Evolutionary conservation across 2,888 invertebrate genomes (phyloP).

Genomic region (Cryptocephalus primarius): DNA sequence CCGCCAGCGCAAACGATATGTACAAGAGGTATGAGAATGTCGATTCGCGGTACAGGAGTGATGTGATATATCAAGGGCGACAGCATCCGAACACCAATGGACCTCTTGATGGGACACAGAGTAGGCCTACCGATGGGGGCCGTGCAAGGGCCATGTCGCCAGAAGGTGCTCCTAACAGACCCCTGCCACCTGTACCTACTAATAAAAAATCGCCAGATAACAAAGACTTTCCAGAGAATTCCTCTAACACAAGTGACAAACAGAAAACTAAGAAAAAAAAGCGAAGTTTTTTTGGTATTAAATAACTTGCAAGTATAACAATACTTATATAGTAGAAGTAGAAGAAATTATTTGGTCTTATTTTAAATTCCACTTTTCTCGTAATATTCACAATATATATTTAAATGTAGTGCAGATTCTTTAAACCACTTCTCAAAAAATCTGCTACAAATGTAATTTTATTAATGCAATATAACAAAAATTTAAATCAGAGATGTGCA

Average conservation of each 20-base stretch:
- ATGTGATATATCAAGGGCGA: constrained; percentile 6
- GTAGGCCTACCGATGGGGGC: neutral
- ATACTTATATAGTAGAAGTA: too few species aligned
- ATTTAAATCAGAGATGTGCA: too few species aligned
- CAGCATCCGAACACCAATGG: constrained; percentile 1
- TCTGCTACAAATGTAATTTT: too few species aligned
- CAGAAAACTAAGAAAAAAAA: neutral
- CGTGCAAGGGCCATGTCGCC: constrained; percentile 1
- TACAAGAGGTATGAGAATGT: constrained; percentile 17
- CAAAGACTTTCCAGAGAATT: neutral
- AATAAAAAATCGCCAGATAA: constrained; percentile 11
- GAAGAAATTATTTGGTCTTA: too few species aligned
- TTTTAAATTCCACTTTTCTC: too few species aligned
- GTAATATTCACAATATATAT: too few species aligned
- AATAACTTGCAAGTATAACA: too few species aligned
- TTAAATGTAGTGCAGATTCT: too few species aligned
- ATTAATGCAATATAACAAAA: too few species aligned
- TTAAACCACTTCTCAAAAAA: too few species aligned
- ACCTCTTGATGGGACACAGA: neutral
- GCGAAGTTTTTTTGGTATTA: neutral
- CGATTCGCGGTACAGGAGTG: constrained; percentile 10
- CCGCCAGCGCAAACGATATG: constrained; percentile 36
- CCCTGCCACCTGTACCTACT: constrained; percentile 36
- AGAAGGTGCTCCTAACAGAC: constrained; percentile 22
- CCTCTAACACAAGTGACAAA: neutral